Conservation (phyloP, 2,797 vertebrate genomes). For the Ara ararauna region DNA sequence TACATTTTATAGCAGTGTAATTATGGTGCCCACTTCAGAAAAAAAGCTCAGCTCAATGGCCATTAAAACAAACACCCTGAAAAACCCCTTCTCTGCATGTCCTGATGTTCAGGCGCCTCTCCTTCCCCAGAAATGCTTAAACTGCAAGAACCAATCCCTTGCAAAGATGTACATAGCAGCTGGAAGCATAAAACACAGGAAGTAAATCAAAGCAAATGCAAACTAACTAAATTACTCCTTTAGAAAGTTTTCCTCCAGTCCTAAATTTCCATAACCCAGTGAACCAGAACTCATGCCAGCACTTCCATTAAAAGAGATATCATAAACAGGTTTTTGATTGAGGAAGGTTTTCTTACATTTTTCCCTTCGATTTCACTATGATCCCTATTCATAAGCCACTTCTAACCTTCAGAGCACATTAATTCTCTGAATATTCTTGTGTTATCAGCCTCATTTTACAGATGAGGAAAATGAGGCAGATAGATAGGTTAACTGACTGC, state of each 20-base stretch:
- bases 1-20: neutral
- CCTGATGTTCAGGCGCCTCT: neutral
- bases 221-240: neutral
- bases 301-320: neutral
- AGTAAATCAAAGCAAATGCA: neutral
- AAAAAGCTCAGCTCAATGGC: neutral
- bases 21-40: neutral
- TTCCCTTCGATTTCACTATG: neutral
- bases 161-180: neutral
- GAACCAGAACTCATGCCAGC: neutral
- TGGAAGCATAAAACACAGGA: rapidly evolving
- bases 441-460: neutral
- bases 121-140: neutral
- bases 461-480: constrained; percentile 1
- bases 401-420: constrained; percentile 40
- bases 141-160: neutral
- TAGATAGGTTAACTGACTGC: constrained; percentile 27
- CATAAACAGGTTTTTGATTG: neutral
- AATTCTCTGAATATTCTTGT: neutral
- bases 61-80: rapidly evolving
- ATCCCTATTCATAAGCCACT: neutral
- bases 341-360: neutral
- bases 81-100: neutral
- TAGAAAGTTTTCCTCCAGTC: neutral
- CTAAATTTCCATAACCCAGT: neutral